Conservation (phyloP, 2,888 invertebrate species). For the Lithophane ornitopus region DNA sequence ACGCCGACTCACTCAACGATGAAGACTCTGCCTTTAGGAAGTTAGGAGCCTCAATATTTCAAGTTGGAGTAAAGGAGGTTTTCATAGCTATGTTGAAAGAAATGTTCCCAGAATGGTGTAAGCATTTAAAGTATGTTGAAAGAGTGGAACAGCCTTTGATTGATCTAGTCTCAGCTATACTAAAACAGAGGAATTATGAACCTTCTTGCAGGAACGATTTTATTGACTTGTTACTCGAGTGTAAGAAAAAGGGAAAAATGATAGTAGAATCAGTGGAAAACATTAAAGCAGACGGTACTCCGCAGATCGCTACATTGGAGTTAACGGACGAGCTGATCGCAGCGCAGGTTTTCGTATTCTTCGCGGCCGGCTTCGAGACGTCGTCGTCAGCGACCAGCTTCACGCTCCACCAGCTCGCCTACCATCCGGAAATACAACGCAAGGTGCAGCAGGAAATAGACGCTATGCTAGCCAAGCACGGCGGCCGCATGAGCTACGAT, state of each 20-base stretch:
- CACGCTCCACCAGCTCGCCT: slow-evolving; percentile 80
- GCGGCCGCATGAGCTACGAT: slow-evolving; percentile 75
- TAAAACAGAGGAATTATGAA: slow-evolving; percentile 75
- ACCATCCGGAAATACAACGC: slow-evolving; percentile 72
- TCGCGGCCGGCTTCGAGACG: slow-evolving; percentile 81
- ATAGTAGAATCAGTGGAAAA: slow-evolving; percentile 76
- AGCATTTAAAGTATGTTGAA: slow-evolving; percentile 69
- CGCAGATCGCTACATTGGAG: slow-evolving; percentile 69
- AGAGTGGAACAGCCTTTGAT: slow-evolving; percentile 73
- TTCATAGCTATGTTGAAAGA: slow-evolving; percentile 72
- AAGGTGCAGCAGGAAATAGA: slow-evolving; percentile 78
- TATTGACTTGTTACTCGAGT: slow-evolving; percentile 77
- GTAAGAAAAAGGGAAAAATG: slow-evolving; percentile 74
- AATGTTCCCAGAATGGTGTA: slow-evolving; percentile 72
- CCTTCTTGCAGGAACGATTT: slow-evolving; percentile 78
- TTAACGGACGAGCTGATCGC: slow-evolving; percentile 75
- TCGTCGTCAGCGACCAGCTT: slow-evolving; percentile 80
- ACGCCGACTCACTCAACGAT: slow-evolving; percentile 77
- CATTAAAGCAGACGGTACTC: slow-evolving; percentile 72
- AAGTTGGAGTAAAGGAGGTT: slow-evolving; percentile 61
- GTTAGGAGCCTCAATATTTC: slow-evolving; percentile 76
- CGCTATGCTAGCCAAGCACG: slow-evolving; percentile 70
- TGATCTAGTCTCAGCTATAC: slow-evolving; percentile 75
- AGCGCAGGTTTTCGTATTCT: slow-evolving; percentile 80
- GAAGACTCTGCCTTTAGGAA: slow-evolving; percentile 78